Conservation (phyloP, 2,888 invertebrate species). For the Agrochola macilenta region DNA sequence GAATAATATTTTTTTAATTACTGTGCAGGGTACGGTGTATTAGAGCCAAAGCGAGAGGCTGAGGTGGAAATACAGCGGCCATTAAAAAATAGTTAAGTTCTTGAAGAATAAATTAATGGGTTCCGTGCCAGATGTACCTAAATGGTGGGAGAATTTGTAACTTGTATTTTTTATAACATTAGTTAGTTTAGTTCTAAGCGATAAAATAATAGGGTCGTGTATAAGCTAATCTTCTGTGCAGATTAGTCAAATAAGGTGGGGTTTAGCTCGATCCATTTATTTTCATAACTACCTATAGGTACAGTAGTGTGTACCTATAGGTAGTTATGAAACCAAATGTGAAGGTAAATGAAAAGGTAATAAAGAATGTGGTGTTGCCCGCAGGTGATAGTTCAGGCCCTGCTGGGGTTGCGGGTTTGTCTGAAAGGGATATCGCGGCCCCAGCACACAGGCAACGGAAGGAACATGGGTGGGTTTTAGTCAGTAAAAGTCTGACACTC, state of each 20-base stretch:
- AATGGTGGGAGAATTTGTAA: constrained; percentile 24
- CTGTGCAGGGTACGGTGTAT: constrained; percentile 71
- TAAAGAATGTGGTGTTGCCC: background rate
- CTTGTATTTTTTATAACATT: constrained; percentile 1
- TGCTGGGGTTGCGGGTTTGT: too few relatives aligned
- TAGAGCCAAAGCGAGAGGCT: constrained; percentile 72
- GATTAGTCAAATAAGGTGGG: background rate
- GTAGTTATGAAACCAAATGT: too few relatives aligned
- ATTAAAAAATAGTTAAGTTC: constrained; percentile 69
- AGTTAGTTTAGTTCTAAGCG: constrained; percentile 11
- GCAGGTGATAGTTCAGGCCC: background rate
- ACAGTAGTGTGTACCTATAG: background rate
- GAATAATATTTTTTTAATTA: constrained; percentile 75
- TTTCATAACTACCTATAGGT: background rate
- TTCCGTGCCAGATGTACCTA: constrained; percentile 59
- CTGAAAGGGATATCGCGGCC: too few relatives aligned
- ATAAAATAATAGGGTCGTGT: background rate
- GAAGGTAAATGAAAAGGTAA: too few relatives aligned
- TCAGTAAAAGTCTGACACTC: too few relatives aligned
- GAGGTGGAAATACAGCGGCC: constrained; percentile 69
- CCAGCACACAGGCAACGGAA: too few relatives aligned
- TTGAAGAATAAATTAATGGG: constrained; percentile 63
- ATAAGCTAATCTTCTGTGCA: background rate
- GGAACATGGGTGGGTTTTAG: too few relatives aligned
- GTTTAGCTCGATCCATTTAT: background rate